phyloP scores from a whole-genome alignment of 2,888 invertebrate genomes.

The Caenorhabditis sp. region DNA sequence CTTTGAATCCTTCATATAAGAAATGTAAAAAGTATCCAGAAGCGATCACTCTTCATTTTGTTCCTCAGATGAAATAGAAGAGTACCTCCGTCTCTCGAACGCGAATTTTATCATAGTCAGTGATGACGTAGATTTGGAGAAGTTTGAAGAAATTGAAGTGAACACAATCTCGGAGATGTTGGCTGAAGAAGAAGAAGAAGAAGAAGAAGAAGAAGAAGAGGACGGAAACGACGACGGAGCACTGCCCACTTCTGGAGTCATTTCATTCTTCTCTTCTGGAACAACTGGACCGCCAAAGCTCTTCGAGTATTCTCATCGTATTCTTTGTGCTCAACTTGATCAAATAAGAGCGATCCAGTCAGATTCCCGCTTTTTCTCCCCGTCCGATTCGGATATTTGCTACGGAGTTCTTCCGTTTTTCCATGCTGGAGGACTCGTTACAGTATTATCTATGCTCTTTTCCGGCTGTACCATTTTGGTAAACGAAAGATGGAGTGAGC shows the following conservation, averaged over 20 bases:
- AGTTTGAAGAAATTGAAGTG: conserved; percentile 31
- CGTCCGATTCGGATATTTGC: conserved; percentile 37
- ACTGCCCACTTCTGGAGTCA: conserved; percentile 36
- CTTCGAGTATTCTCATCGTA: conserved; percentile 58
- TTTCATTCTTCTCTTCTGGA: conserved; percentile 73
- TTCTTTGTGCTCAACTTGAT: conserved; percentile 60
- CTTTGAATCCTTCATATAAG: conserved; percentile 68
- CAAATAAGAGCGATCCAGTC: conserved; percentile 44
- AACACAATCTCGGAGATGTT: conserved; percentile 4
- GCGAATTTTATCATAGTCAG: conserved; percentile 37
- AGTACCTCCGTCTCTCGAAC: conserved; percentile 46
- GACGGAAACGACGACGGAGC: background rate
- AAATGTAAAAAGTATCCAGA: conserved; percentile 44
- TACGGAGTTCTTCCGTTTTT: conserved; percentile 73
- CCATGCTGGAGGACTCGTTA: conserved; percentile 73
- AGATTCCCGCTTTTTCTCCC: conserved; percentile 12
- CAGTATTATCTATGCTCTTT: conserved; percentile 65
- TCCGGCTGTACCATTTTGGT: conserved; percentile 65
- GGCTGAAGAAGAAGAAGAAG: background rate
- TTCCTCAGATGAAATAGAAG: conserved; percentile 63
- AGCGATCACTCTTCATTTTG: background rate
- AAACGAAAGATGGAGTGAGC: conserved; percentile 62
- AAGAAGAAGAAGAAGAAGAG: background rate
- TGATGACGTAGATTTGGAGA: conserved; percentile 37
- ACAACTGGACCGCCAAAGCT: conserved; percentile 73